phyloP scores from a whole-genome alignment of 1,140 invertebrate genomes.

The Caenorhabditis brenneri region DNA sequence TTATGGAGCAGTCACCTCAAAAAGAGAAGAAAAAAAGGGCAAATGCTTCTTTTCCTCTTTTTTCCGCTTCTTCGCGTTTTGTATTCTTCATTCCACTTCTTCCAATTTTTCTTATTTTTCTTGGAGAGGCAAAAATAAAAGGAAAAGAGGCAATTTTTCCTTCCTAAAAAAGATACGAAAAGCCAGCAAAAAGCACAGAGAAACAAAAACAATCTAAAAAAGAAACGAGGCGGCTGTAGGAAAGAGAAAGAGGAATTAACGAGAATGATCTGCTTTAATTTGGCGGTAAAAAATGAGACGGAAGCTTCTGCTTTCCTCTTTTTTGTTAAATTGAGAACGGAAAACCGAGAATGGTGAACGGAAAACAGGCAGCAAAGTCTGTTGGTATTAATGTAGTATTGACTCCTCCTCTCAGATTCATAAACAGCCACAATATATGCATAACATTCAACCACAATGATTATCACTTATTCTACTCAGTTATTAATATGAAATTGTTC shows the following conservation, averaged over 20 bases:
- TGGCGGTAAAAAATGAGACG: not conserved
- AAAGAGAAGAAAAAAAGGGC: not conserved
- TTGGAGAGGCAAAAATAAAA: not conserved
- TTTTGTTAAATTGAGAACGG: not conserved
- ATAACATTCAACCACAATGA: not conserved
- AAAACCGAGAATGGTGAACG: not conserved
- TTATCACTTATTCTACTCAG: not conserved
- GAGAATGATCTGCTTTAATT: slow-evolving; percentile 29
- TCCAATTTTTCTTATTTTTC: not conserved
- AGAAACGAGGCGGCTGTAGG: not conserved
- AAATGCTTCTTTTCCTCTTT: not conserved
- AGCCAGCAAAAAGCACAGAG: not conserved
- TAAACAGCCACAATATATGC: not conserved
- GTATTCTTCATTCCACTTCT: not conserved
- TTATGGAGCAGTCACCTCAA: not conserved
- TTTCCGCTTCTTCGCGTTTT: no score
- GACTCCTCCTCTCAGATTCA: not conserved
- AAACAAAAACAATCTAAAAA: slow-evolving; percentile 33
- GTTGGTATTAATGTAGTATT: not conserved
- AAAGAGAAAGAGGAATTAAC: slow-evolving; percentile 20
- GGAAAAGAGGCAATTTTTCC: not conserved
- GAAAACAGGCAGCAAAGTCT: not conserved
- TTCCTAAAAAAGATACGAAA: not conserved
- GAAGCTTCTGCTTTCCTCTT: not conserved
- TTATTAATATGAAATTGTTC: not conserved